These are phyloP conservation scores for Nymphalis c-album DNA, from an alignment of 2,888 invertebrate genomes.

Conservation along the genomic window DNA sequence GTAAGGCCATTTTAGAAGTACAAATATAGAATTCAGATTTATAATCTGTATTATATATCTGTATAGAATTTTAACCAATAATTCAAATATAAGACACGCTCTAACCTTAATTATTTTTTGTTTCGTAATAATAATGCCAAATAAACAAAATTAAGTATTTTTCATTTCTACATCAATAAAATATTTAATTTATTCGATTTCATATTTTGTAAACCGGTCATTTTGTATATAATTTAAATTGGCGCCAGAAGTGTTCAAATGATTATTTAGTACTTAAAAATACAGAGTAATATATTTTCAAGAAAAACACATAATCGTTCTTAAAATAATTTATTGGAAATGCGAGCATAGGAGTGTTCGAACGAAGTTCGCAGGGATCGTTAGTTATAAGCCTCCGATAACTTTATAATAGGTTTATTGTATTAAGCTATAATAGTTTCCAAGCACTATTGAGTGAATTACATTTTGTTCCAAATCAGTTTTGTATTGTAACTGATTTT, in stretches of 20 bases:
- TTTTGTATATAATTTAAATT: neutral
- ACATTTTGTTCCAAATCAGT: too few relatives aligned
- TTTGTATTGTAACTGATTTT: too few relatives aligned
- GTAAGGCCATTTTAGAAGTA: too few relatives aligned
- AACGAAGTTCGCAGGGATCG: neutral
- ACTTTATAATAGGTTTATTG: slow-evolving; percentile 21
- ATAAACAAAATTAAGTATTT: neutral
- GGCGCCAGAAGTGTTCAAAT: slow-evolving; percentile 20
- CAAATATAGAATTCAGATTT: too few relatives aligned
- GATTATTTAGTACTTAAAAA: slow-evolving; percentile 27
- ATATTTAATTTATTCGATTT: neutral
- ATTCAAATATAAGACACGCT: too few relatives aligned
- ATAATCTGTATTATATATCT: too few relatives aligned
- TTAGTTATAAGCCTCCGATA: slow-evolving; percentile 11
- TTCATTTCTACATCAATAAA: neutral
- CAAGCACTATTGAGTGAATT: slow-evolving; percentile 4
- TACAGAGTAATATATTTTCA: slow-evolving; percentile 9
- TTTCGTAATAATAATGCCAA: too few relatives aligned
- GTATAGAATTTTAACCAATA: too few relatives aligned
- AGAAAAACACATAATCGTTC: slow-evolving; percentile 1
- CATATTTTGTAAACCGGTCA: slow-evolving; percentile 16
- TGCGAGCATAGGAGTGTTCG: neutral
- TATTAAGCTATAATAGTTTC: slow-evolving; percentile 14
- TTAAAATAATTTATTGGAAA: slow-evolving; percentile 6
- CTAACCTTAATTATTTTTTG: too few relatives aligned